Evolutionary conservation across 1,140 invertebrate genomes (phyloP), one percentile per base, ranked within the genome.

Genomic region (Sminthurinus signatus): DNA sequence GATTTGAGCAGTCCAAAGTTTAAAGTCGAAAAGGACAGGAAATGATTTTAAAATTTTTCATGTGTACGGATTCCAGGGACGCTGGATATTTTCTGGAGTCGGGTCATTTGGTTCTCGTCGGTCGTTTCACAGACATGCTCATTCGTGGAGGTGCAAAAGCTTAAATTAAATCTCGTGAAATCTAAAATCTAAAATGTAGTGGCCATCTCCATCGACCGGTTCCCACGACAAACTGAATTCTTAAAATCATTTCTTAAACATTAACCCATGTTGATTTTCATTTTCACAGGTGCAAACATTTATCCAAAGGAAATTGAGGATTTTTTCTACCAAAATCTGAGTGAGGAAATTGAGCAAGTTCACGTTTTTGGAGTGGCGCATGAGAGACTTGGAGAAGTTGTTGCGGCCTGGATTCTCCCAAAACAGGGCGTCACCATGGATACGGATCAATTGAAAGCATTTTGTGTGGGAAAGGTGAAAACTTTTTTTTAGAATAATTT

Each of bases 201-300:
- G n/a, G n/a, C n/a, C n/a, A n/a, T n/a, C n/a, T n/a, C n/a, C n/a
- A n/a, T n/a, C n/a, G n/a, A n/a, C n/a, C n/a, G n/a, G n/a, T n/a
- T n/a, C n/a, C n/a, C n/a, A n/a, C n/a, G n/a, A n/a, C n/a, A n/a
- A n/a, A n/a, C n/a, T n/a, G n/a, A n/a, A n/a, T n/a, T n/a, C n/a
- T n/a, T n/a, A n/a, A n/a, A n/a, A n/a, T n/a, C n/a, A n/a, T n/a
- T n/a, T n/a, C n/a, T n/a, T n/a, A n/a, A n/a, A n/a, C n/a, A n/a
- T n/a, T n/a, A n/a, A n/a, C n/a, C n/a, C n/a, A n/a, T n/a, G n/a
- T n/a, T n/a, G n/a, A n/a, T n/a, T n/a, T n/a, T n/a, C n/a, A n/a
- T n/a, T n/a, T n/a, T n/a, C n/a, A n/a, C n/a, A n/a, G n/a, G 85
- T 42, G 85, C 86, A 72, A 86, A 86, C 73, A 78, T 86, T 56